Evolutionary conservation across 2,113 vertebrate species (phyloP).

Genomic region (Vidua chalybeata): DNA sequence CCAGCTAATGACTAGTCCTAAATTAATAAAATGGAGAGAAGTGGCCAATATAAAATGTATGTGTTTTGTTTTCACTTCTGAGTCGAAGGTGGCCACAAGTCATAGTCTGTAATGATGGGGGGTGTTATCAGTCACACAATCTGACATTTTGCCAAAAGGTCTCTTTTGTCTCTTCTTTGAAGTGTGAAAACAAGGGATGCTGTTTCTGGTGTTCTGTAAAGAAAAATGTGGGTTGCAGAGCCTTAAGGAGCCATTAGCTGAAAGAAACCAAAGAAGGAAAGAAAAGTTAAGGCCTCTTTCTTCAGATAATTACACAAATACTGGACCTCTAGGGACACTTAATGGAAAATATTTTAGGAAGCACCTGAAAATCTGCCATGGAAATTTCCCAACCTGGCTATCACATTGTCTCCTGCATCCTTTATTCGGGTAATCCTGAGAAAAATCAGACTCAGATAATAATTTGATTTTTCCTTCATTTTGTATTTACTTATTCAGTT

Average conservation of each 20-base stretch:
- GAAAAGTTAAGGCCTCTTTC: background rate
- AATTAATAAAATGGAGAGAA: background rate
- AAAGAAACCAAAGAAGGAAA: background rate
- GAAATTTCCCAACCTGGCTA: background rate
- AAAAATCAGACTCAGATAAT: background rate
- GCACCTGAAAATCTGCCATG: slow-evolving; percentile 9
- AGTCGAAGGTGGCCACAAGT: slow-evolving; percentile 15
- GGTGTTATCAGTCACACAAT: slow-evolving; percentile 10
- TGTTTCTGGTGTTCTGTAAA: background rate
- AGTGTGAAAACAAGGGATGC: slow-evolving; percentile 31
- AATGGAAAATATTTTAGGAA: slow-evolving; percentile 20
- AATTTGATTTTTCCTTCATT: background rate
- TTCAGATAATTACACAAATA: background rate
- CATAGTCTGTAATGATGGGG: slow-evolving; percentile 3
- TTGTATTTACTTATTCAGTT: background rate
- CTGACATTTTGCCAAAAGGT: slow-evolving; percentile 59
- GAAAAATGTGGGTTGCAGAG: background rate
- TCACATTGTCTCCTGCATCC: background rate
- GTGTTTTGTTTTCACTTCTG: slow-evolving; percentile 25
- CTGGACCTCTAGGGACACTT: background rate
- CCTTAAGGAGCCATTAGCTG: background rate
- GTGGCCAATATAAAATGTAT: background rate
- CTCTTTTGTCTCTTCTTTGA: slow-evolving; percentile 47
- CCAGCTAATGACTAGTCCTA: slow-evolving; percentile 12
- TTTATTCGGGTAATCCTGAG: background rate